A percentile compares a stretch with the other conserved stretches of the same genome.
These are phyloP conservation scores for Drosophila aff. DNA, from an alignment of 1,140 invertebrate species.

Conservation along the genomic window DNA sequence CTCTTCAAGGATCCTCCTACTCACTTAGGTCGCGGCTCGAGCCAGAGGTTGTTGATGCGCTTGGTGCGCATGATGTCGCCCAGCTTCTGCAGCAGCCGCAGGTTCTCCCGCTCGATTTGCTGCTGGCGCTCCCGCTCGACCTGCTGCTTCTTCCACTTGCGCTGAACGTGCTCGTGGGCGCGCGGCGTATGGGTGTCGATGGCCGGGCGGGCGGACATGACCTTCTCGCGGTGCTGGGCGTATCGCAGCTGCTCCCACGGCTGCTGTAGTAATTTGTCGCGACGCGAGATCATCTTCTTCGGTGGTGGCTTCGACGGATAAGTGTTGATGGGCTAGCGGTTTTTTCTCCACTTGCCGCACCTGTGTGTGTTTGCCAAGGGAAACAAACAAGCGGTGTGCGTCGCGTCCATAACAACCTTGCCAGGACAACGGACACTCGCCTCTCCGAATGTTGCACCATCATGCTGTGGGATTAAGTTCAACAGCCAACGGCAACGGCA, in stretches of 20 bases:
- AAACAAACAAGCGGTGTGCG: conserved; percentile 72
- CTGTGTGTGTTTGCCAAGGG: conserved; percentile 53
- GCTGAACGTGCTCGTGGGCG: conserved; percentile 85
- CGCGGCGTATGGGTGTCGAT: conserved; percentile 86
- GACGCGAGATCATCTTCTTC: conserved; percentile 85
- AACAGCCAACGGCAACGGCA: conserved; percentile 30
- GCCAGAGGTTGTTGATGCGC: conserved; percentile 87
- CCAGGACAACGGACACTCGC: conserved; percentile 75
- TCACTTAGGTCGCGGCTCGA: conserved; percentile 86
- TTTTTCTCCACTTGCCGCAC: neutral
- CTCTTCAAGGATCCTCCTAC: neutral
- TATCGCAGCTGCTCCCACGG: conserved; percentile 85
- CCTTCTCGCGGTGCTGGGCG: conserved; percentile 85
- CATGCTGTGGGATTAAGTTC: conserved; percentile 77
- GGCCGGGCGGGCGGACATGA: conserved; percentile 86
- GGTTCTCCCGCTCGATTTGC: conserved; percentile 87
- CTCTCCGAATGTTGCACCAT: conserved; percentile 68
- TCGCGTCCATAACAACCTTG: conserved; percentile 77
- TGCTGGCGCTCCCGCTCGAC: conserved; percentile 86
- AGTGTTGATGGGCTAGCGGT: conserved; percentile 23
- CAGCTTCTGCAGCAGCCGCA: conserved; percentile 86
- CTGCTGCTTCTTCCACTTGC: conserved; percentile 87
- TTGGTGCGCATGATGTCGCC: conserved; percentile 86
- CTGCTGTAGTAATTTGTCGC: conserved; percentile 85
- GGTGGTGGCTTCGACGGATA: conserved; percentile 16